A percentile compares a stretch with the other conserved stretches of the same genome.
phyloP scores from a whole-genome alignment of 2,888 invertebrate genomes.

The Creontiades dilutus region DNA sequence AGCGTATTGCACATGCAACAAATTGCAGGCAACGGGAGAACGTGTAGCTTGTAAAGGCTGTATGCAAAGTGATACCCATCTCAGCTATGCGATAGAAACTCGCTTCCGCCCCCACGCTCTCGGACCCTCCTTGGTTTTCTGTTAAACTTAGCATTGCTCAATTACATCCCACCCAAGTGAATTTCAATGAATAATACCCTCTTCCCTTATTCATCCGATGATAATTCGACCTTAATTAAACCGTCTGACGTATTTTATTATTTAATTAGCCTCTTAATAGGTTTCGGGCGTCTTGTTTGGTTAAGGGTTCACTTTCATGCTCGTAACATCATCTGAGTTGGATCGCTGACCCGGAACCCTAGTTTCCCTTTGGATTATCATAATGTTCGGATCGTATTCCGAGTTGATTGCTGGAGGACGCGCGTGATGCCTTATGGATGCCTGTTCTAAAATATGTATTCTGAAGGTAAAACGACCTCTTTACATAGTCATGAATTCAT shows the following conservation, averaged over 20 bases:
- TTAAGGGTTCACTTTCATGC: background rate
- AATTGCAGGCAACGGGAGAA: slow-evolving; percentile 54
- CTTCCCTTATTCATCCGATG: slow-evolving; percentile 11
- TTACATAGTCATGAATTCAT: slow-evolving; percentile 18
- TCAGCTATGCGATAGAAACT: slow-evolving; percentile 57
- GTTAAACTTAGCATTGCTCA: slow-evolving; percentile 49
- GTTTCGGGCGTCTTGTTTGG: background rate
- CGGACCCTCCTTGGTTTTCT: slow-evolving; percentile 12
- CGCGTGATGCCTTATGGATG: background rate
- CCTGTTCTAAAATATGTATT: background rate
- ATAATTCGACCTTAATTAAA: slow-evolving; percentile 36
- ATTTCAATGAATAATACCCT: slow-evolving; percentile 17
- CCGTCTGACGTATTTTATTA: background rate
- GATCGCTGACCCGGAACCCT: background rate
- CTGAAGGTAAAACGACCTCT: background rate
- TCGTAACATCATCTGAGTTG: background rate
- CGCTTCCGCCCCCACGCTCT: slow-evolving; percentile 41
- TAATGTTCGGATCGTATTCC: background rate
- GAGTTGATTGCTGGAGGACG: background rate
- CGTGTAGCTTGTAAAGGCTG: slow-evolving; percentile 58
- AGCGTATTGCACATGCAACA: slow-evolving; percentile 59
- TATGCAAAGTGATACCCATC: slow-evolving; percentile 61
- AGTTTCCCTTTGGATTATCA: background rate
- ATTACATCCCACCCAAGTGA: slow-evolving; percentile 52
- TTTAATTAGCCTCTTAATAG: background rate